These are phyloP conservation scores for Paedocypris micromegethes DNA, from an alignment of 2,797 vertebrate species.

Conservation along the genomic window DNA sequence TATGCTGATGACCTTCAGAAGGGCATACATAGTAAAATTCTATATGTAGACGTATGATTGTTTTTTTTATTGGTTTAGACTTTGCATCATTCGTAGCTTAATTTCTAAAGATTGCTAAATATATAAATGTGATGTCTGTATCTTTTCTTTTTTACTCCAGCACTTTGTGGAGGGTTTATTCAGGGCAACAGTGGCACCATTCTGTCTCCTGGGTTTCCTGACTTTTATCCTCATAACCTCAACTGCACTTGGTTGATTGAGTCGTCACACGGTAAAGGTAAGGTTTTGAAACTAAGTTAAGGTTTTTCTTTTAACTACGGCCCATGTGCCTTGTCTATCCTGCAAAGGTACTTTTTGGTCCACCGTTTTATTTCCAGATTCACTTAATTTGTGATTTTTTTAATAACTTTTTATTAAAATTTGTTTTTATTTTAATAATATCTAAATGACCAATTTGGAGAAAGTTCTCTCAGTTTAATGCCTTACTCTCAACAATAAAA, in stretches of 20 bases:
- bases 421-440: no score
- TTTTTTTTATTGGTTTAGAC: no score
- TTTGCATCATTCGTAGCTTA: no score
- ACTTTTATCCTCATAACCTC: constrained; percentile 98
- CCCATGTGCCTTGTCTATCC: no score
- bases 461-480: no score
- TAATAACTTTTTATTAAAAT: no score
- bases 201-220: constrained; percentile 94
- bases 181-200: constrained; percentile 91
- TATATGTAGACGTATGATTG: constrained; percentile 48
- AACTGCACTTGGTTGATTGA: constrained; percentile 98
- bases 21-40: constrained; percentile 55
- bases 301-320: neutral
- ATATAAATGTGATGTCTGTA: constrained; percentile 31
- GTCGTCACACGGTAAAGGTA: constrained; percentile 96
- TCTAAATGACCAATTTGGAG: no score
- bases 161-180: constrained; percentile 92
- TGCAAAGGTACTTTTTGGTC: no score
- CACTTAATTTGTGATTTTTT: no score
- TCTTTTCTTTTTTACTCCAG: constrained; percentile 60
- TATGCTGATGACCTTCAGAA: constrained; percentile 56
- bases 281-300: constrained; percentile 38
- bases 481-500: no score
- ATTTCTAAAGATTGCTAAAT: constrained; percentile 12
- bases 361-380: no score